A percentile compares a stretch with the other conserved stretches of the same genome.
Evolutionary conservation across 2,113 vertebrate species (phyloP).

Genomic region (Bettongia penicillata): DNA sequence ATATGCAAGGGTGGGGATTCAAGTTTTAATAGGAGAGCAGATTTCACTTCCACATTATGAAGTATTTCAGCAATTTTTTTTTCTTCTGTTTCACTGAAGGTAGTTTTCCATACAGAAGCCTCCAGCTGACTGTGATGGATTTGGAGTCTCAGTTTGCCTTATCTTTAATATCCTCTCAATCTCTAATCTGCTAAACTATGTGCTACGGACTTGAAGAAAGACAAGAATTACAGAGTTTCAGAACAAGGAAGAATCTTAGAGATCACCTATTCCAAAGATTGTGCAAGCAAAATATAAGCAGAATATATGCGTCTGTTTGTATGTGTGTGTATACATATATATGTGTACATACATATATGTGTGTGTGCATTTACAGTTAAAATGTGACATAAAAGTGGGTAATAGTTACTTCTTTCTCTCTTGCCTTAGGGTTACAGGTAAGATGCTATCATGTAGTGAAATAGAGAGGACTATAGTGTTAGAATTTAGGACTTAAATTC

Average conservation of each 20-base stretch:
- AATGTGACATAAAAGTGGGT: background rate
- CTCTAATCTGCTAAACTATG: background rate
- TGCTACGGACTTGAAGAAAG: background rate
- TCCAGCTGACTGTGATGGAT: background rate
- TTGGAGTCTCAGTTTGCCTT: constrained; percentile 6
- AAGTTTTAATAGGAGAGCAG: constrained; percentile 45
- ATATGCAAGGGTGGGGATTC: constrained; percentile 58
- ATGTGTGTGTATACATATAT: background rate
- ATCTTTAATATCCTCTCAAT: constrained; percentile 4
- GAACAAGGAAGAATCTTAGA: background rate
- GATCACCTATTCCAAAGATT: background rate
- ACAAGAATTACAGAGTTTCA: background rate
- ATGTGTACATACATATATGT: accelerated
- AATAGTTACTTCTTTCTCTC: background rate
- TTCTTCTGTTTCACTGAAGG: constrained; percentile 1
- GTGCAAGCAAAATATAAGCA: background rate
- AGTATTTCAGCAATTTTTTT: constrained; percentile 41
- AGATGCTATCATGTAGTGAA: background rate
- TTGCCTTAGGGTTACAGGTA: background rate
- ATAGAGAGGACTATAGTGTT: background rate
- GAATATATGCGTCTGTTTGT: background rate
- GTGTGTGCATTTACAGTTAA: background rate
- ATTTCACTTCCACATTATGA: constrained; percentile 45
- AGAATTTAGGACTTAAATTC: background rate
- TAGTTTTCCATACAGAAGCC: background rate